These are phyloP conservation scores for Nomada goodeniana DNA, from an alignment of 2,888 invertebrate species.

Conservation along the genomic window DNA sequence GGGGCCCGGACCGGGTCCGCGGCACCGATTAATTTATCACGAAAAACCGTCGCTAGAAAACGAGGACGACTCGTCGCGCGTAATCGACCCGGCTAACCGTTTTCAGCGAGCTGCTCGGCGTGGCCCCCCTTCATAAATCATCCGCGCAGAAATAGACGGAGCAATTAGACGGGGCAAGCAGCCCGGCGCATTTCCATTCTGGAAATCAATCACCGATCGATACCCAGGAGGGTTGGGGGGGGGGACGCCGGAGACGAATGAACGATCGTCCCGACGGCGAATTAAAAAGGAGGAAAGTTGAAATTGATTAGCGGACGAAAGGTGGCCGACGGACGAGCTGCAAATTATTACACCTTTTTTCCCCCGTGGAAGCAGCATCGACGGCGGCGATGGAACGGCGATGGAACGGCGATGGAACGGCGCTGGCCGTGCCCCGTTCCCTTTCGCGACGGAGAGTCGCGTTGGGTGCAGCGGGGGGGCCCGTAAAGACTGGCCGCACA, in stretches of 20 bases:
- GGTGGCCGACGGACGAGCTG: constrained; percentile 26
- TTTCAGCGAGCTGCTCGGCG: constrained; percentile 42
- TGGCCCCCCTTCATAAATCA: constrained; percentile 48
- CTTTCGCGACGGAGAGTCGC: constrained; percentile 66
- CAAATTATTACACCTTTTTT: constrained; percentile 54
- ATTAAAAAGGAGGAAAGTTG: neutral
- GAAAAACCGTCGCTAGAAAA: constrained; percentile 32
- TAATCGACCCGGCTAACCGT: constrained; percentile 43
- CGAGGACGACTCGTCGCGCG: constrained; percentile 15
- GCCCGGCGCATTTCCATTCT: constrained; percentile 8
- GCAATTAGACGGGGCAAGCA: constrained; percentile 23
- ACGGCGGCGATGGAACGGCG: constrained; percentile 23
- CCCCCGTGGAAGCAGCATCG: constrained; percentile 43
- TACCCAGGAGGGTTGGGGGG: neutral
- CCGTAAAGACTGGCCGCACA: constrained; percentile 79
- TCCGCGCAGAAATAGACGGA: constrained; percentile 29
- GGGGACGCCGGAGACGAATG: neutral
- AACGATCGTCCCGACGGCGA: neutral
- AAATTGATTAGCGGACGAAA: constrained; percentile 43
- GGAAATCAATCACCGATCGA: constrained; percentile 40
- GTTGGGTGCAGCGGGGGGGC: constrained; percentile 77
- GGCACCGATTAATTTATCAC: constrained; percentile 47
- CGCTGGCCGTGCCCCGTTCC: constrained; percentile 18
- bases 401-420: neutral
- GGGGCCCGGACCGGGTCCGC: too few species aligned